Conservation (phyloP, 2,113 vertebrate species). For the Turnix velox region DNA sequence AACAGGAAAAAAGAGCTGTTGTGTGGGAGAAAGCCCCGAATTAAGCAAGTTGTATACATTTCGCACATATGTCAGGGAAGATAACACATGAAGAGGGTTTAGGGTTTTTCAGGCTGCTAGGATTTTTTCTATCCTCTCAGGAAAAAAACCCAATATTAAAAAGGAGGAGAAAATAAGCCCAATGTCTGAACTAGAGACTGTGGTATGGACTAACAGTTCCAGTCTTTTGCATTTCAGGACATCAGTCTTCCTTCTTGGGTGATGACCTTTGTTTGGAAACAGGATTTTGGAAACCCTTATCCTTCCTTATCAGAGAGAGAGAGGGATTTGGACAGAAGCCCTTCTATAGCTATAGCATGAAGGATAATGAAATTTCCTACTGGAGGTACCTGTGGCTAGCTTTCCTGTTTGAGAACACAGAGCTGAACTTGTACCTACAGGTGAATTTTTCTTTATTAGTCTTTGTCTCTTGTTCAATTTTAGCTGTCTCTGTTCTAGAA, state of each 20-base stretch:
- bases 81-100: background rate
- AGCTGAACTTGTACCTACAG: background rate
- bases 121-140: background rate
- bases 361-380: background rate
- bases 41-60: constrained; percentile 7
- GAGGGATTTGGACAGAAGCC: background rate
- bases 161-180: background rate
- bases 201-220: background rate
- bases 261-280: background rate
- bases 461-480: background rate
- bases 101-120: background rate
- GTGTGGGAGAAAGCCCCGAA: background rate
- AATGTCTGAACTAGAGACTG: background rate
- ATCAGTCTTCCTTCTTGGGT: background rate
- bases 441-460: background rate
- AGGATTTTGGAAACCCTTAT: background rate
- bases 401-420: background rate
- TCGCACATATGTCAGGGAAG: background rate
- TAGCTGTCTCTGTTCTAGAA: background rate
- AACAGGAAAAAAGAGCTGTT: background rate
- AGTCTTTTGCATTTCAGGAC: background rate
- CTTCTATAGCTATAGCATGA: background rate
- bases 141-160: background rate
- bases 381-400: background rate
- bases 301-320: background rate